These are phyloP conservation scores for Sinonovacula constricta DNA, from an alignment of 1,140 invertebrate species.

Conservation along the genomic window DNA sequence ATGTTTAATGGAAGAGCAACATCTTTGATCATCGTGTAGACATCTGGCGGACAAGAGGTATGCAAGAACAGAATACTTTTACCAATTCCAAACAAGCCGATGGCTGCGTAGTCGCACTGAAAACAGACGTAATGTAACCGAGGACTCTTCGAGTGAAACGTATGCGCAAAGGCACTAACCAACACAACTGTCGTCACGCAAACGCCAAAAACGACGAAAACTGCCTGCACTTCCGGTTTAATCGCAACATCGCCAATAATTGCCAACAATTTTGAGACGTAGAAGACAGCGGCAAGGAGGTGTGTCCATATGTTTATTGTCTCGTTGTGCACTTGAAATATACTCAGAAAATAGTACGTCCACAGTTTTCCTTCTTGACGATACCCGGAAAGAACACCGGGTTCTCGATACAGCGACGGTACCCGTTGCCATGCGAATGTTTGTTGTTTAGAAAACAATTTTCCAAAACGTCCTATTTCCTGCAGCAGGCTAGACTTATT, in stretches of 20 bases:
- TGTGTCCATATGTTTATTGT: slow-evolving; percentile 74
- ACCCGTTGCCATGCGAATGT: slow-evolving; percentile 42
- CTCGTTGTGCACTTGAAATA: slow-evolving; percentile 72
- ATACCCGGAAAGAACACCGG: slow-evolving; percentile 63
- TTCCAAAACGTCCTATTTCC: too few species aligned
- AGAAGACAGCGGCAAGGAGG: slow-evolving; percentile 56
- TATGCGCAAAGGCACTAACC: slow-evolving; percentile 60
- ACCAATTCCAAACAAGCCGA: slow-evolving; percentile 20
- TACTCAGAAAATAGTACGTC: slow-evolving; percentile 63
- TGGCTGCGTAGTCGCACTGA: slow-evolving; percentile 41
- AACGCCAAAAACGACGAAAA: slow-evolving; percentile 53
- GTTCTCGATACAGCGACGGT: slow-evolving; percentile 59
- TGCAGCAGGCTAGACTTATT: too few species aligned
- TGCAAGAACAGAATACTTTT: slow-evolving; percentile 14
- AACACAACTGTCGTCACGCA: slow-evolving; percentile 54
- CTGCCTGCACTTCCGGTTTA: background rate
- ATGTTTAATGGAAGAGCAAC: slow-evolving; percentile 15
- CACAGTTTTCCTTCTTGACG: slow-evolving; percentile 54
- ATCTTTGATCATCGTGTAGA: background rate
- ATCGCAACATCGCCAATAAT: slow-evolving; percentile 2
- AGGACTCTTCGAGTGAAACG: slow-evolving; percentile 61
- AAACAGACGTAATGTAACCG: slow-evolving; percentile 62
- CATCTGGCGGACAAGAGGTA: background rate
- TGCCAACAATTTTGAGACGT: slow-evolving; percentile 29
- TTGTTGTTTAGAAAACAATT: background rate